Conservation (phyloP, 2,113 vertebrate genomes). For the Mormyrus iriodes region DNA sequence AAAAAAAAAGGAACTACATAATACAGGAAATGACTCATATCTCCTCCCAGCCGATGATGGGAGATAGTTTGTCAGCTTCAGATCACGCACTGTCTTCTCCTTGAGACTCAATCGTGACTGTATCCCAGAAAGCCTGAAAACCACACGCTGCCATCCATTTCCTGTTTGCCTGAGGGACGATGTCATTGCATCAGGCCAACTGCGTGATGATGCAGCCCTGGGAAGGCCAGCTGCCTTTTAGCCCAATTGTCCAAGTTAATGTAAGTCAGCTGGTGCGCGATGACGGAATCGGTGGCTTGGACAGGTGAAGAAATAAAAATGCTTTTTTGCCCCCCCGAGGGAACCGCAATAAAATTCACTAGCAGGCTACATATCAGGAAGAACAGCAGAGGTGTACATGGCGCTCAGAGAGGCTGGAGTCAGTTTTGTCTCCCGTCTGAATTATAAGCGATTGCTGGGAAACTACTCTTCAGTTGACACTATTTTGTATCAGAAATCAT, state of each 20-base stretch:
- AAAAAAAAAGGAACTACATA: background rate
- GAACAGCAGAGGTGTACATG: conserved; percentile 32
- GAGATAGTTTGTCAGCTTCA: conserved; percentile 29
- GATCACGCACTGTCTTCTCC: conserved; percentile 25
- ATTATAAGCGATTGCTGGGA: conserved; percentile 45
- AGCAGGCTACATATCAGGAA: conserved; percentile 28
- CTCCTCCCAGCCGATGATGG: background rate
- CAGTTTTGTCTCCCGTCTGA: background rate
- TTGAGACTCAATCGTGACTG: conserved; percentile 26
- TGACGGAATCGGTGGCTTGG: conserved; percentile 42
- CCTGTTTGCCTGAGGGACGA: conserved; percentile 41
- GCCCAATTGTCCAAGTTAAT: conserved; percentile 29
- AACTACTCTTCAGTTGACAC: conserved; percentile 41
- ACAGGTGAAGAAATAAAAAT: conserved; percentile 56
- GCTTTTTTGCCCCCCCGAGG: conserved; percentile 41
- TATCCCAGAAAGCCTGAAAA: conserved; percentile 26
- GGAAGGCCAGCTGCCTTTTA: conserved; percentile 34
- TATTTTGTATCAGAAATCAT: conserved; percentile 31
- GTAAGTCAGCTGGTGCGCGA: conserved; percentile 32
- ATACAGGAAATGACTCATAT: conserved; percentile 7
- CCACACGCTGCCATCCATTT: conserved; percentile 42
- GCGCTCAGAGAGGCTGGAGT: background rate
- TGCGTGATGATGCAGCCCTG: conserved; percentile 48
- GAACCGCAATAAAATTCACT: conserved; percentile 52
- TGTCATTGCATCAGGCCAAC: conserved; percentile 41